A percentile compares a stretch with the other conserved stretches of the same genome.
Evolutionary conservation across 1,140 invertebrate genomes (phyloP).

Genomic region (Bradysia coprophila): DNA sequence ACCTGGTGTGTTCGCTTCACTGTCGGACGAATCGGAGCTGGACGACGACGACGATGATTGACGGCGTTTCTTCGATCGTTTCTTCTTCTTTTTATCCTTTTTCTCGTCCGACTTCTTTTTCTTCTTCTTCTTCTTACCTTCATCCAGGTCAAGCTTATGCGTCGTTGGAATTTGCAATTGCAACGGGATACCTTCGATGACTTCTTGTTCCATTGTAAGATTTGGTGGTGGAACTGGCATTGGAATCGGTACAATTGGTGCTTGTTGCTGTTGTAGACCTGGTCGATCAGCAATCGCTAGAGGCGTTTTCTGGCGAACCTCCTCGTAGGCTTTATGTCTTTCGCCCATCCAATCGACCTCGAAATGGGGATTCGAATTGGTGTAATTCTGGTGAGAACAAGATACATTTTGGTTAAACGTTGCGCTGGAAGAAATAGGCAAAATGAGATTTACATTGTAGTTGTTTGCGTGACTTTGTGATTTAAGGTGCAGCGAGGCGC

Average conservation of each 20-base stretch:
- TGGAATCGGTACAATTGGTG: constrained; percentile 11
- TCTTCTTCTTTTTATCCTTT: constrained; percentile 35
- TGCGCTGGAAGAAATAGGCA: background rate
- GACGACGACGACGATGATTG: constrained; percentile 10
- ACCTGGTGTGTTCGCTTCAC: constrained; percentile 25
- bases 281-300: constrained; percentile 12
- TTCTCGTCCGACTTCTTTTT: constrained; percentile 27
- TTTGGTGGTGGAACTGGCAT: constrained; percentile 25
- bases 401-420: constrained; percentile 5
- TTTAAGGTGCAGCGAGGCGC: constrained; percentile 66
- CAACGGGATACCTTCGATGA: background rate
- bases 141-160: background rate
- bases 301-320: constrained; percentile 8
- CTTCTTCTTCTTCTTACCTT: constrained; percentile 19
- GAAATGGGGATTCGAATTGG: constrained; percentile 65
- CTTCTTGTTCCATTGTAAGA: constrained; percentile 12
- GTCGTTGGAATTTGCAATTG: background rate
- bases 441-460: constrained; percentile 42
- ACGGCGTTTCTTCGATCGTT: constrained; percentile 25
- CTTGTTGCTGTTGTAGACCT: constrained; percentile 5
- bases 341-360: constrained; percentile 68
- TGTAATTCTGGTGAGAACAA: constrained; percentile 48
- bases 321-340: constrained; percentile 48
- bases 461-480: constrained; percentile 55
- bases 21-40: constrained; percentile 16